These are phyloP conservation scores for Brenthis hecate DNA, from an alignment of 2,888 invertebrate species.

Conservation along the genomic window DNA sequence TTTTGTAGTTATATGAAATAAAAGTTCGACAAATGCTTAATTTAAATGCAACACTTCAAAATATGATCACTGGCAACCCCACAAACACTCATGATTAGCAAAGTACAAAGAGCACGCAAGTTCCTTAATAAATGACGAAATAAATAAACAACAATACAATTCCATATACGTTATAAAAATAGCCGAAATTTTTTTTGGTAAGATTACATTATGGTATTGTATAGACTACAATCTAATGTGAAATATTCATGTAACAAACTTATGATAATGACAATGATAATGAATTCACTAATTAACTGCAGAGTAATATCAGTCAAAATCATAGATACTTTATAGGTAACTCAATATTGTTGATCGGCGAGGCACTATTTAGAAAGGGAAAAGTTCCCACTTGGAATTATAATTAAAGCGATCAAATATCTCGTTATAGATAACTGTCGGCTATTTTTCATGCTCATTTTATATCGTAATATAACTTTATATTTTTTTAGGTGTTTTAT, in stretches of 20 bases:
- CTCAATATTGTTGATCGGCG: slow-evolving; percentile 45
- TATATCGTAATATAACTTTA: not conserved
- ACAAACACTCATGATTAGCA: slow-evolving; percentile 24
- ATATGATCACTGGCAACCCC: slow-evolving; percentile 27
- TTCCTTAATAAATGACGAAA: slow-evolving; percentile 31
- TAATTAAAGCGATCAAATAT: not conserved
- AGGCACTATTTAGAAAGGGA: slow-evolving; percentile 39
- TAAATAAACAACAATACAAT: slow-evolving; percentile 40
- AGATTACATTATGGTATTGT: slow-evolving; percentile 44
- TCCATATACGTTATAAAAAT: slow-evolving; percentile 63
- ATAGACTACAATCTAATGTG: slow-evolving; percentile 49
- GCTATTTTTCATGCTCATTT: not conserved
- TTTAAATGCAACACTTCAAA: not conserved
- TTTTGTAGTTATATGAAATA: too few relatives aligned
- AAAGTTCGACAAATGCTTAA: not conserved
- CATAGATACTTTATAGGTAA: slow-evolving; percentile 58
- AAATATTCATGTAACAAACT: slow-evolving; percentile 53
- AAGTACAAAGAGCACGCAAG: slow-evolving; percentile 33
- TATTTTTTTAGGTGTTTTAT: not conserved
- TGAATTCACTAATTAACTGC: slow-evolving; percentile 39
- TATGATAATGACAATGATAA: slow-evolving; percentile 45
- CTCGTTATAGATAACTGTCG: not conserved
- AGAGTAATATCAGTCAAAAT: slow-evolving; percentile 64
- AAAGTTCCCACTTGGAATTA: not conserved
- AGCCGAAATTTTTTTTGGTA: slow-evolving; percentile 69